Evolutionary conservation across 2,113 vertebrate species (phyloP).

Genomic region (Macheiramphus alcinus): DNA sequence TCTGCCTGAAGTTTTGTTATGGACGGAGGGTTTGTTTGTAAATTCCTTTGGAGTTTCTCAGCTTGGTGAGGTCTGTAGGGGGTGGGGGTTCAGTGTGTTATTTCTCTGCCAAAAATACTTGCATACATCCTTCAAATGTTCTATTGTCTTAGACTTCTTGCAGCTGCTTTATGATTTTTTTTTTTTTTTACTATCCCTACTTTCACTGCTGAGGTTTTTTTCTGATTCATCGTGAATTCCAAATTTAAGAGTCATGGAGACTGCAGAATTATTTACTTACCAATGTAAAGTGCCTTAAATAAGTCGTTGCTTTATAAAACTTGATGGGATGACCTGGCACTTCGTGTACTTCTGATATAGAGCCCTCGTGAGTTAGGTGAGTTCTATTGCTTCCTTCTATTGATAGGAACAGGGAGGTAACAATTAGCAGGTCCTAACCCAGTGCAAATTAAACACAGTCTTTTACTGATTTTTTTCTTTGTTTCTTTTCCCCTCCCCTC

Average conservation of each 20-base stretch:
- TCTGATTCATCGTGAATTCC: neutral
- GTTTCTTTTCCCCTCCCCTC: too few species aligned
- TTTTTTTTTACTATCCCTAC: neutral
- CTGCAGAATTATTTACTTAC: neutral
- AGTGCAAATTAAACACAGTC: neutral
- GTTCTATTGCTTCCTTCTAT: neutral
- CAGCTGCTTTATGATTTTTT: neutral
- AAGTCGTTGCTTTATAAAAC: neutral
- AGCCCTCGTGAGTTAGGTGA: neutral
- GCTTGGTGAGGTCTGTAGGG: neutral
- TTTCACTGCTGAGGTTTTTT: neutral
- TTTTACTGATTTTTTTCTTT: neutral
- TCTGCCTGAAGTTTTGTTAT: conserved; percentile 4
- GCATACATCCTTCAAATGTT: neutral
- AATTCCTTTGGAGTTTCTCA: neutral
- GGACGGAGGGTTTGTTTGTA: neutral
- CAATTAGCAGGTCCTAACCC: neutral
- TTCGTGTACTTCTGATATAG: neutral
- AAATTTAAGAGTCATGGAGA: neutral
- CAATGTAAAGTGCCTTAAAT: neutral
- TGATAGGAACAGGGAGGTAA: neutral
- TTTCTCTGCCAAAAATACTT: conserved; percentile 14
- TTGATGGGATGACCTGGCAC: neutral
- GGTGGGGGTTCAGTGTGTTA: neutral
- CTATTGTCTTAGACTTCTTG: neutral